Base-by-base conservation (phyloP, 2,113 vertebrate genomes). In the Eulacestoma nigropectus region DNA sequence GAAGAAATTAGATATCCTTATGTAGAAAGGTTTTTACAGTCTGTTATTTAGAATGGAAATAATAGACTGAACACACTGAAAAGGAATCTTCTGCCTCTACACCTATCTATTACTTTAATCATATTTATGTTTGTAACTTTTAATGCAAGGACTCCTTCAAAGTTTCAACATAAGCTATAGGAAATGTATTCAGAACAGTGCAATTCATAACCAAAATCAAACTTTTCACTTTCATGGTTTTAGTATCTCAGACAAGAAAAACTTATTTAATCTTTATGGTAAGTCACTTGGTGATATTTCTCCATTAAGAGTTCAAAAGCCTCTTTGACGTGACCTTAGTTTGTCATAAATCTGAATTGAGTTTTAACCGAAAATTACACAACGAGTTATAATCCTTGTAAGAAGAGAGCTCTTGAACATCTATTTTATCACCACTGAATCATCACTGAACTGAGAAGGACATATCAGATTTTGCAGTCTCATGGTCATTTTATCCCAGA, bases 371-470 rank as follows among this genome's bases (percentile, higher is more conserved):
- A 82, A 92, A 84, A 60, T 77, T 85, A 46, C 37, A 35, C 25
- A 41, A 7, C 52, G 50, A 93, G 4, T 90, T 93, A 76, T 68
- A 79, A 68, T 76, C 53, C 29, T 50, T 52, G 29, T 46, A 62
- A 80, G 25, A 87, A 68, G 33, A 64, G 37, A 79, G 84, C 49
- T 85, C 78, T 68, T 49, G 46, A 83, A 56, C 62, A 62, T 90
- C 29, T 20, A 15, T 81, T 95, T 88, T 90, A 35, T 85, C 32
- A 50, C 86, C 72, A 55, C 39, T 88, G 67, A 79, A 64, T 90
- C 63, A 65, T 85, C 77, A 64, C 52, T 95, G 94, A 89, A 39
- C 89, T 95, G 69, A 94, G 91, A 95, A 95, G 93, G 80, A 72
- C 74, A 57, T 75, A 33, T 41, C 69, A 62, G 55, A 65, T 94